A percentile compares a stretch with the other conserved stretches of the same genome.
Conservation (phyloP, 1,140 invertebrate genomes). For the Adoxophyes honmai region DNA sequence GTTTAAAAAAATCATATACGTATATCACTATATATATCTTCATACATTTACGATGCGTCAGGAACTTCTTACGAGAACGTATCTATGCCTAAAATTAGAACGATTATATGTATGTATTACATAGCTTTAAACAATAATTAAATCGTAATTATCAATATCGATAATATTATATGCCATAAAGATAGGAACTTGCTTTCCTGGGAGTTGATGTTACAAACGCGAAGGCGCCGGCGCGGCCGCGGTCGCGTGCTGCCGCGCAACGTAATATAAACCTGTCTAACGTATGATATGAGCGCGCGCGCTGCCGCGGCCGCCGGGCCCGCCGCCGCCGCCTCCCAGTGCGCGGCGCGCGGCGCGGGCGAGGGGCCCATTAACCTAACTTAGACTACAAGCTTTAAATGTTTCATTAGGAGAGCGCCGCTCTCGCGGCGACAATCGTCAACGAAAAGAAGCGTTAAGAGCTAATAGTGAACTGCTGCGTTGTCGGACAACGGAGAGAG, state of each 20-base stretch:
- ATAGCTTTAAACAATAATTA: constrained; percentile 79
- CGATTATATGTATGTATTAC: constrained; percentile 79
- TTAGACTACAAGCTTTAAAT: constrained; percentile 75
- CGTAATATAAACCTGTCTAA: constrained; percentile 75
- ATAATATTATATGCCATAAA: constrained; percentile 80
- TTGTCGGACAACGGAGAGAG: constrained; percentile 75
- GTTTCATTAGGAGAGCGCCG: constrained; percentile 70
- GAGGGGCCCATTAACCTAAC: constrained; percentile 64
- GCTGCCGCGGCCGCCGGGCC: constrained; percentile 42
- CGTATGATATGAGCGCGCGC: constrained; percentile 73
- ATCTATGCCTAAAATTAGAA: constrained; percentile 78
- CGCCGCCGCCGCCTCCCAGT: constrained; percentile 73
- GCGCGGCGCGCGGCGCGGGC: constrained; percentile 59
- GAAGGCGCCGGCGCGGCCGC: constrained; percentile 56
- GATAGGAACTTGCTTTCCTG: constrained; percentile 84
- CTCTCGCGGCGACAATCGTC: constrained; percentile 56
- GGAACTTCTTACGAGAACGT: constrained; percentile 79
- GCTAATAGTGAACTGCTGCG: constrained; percentile 76
- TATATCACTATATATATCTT: constrained; percentile 75
- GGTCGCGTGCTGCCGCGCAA: constrained; percentile 56
- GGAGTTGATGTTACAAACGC: constrained; percentile 72
- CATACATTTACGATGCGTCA: constrained; percentile 76
- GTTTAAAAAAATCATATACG: constrained; percentile 76
- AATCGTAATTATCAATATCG: constrained; percentile 79
- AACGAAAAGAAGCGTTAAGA: constrained; percentile 75